Conservation (phyloP, 2,888 invertebrate species). For the Pachycephus smyrnensis region DNA sequence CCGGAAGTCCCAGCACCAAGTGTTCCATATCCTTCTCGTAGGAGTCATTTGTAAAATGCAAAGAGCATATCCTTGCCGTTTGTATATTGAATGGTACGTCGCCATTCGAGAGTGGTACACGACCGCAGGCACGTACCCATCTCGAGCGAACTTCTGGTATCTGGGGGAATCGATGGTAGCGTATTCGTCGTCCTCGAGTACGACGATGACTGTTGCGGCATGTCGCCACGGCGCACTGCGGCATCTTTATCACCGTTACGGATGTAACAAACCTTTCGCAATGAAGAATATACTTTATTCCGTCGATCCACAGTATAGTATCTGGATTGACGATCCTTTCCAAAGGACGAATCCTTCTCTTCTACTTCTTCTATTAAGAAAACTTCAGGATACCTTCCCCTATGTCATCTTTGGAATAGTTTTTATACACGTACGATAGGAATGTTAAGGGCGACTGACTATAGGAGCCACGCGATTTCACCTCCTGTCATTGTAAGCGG, state of each 20-base stretch:
- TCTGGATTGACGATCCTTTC: too few relatives aligned
- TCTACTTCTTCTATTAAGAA: background rate
- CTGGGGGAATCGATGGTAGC: constrained; percentile 73
- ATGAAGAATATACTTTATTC: background rate
- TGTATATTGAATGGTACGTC: constrained; percentile 69
- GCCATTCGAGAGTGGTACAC: constrained; percentile 65
- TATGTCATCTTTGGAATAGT: background rate
- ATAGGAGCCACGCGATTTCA: background rate
- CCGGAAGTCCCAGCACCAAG: constrained; percentile 70
- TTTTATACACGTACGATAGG: background rate
- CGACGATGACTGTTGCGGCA: constrained; percentile 72
- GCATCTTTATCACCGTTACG: constrained; percentile 60
- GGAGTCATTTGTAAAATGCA: constrained; percentile 69
- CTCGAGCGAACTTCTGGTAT: constrained; percentile 69
- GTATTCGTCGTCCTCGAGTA: constrained; percentile 70
- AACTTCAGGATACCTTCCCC: background rate
- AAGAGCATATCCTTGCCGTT: constrained; percentile 71
- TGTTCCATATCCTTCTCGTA: constrained; percentile 72
- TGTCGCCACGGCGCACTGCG: constrained; percentile 72
- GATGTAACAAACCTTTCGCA: background rate
- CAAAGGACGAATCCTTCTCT: background rate
- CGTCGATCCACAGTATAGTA: background rate
- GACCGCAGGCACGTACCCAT: constrained; percentile 71
- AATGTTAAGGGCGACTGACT: background rate
- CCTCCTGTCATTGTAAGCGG: background rate